Evolutionary conservation across 2,888 invertebrate genomes (phyloP).

Genomic region (Strigamia maritima): DNA sequence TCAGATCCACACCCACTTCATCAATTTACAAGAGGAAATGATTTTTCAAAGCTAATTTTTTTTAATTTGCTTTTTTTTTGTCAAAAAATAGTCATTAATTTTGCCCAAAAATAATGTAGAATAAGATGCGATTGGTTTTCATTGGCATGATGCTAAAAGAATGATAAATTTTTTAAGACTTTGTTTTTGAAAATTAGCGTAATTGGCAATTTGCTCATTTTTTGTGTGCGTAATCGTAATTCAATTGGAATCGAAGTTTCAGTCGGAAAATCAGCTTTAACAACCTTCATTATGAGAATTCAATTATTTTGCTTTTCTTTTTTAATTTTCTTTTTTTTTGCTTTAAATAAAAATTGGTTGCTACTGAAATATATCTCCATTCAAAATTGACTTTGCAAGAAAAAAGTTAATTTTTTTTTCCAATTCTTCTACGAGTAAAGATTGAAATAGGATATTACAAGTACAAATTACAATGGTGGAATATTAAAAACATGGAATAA

Average conservation of each 20-base stretch:
- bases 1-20: conserved; percentile 2
- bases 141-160: background rate
- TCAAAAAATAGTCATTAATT: background rate
- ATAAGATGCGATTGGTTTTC: background rate
- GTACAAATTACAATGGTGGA: background rate
- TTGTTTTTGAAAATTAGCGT: background rate
- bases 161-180: too few species aligned
- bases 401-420: background rate
- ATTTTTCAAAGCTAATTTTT: background rate
- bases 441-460: too few species aligned
- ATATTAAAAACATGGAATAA: background rate
- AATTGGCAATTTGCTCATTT: background rate
- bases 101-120: background rate
- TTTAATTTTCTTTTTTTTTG: background rate
- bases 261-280: background rate
- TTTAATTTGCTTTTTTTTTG: background rate
- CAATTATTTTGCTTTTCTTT: background rate
- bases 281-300: background rate
- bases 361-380: background rate
- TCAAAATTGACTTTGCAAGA: too few species aligned
- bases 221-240: too few species aligned
- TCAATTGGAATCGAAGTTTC: background rate
- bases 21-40: background rate
- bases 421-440: background rate
- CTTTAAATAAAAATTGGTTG: background rate